Evolutionary conservation across 2,113 vertebrate species (phyloP).

Genomic region (Nothoprocta pentlandii): DNA sequence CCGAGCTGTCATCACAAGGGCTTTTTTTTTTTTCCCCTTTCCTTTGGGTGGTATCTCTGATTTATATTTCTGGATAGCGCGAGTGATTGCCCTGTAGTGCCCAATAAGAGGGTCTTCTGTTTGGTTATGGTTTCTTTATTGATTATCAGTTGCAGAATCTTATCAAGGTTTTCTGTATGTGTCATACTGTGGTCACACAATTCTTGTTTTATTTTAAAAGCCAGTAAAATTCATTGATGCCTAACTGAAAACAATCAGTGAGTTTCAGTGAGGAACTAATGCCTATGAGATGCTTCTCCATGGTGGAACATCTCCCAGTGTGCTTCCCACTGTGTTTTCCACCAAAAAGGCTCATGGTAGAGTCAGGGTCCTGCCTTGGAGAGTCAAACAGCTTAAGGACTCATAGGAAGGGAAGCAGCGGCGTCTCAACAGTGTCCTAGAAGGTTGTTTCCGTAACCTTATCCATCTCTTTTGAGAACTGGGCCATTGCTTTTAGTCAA

Average conservation of each 20-base stretch:
- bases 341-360: neutral
- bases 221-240: neutral
- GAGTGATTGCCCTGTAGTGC: neutral
- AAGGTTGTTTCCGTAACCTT: neutral
- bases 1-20: slow-evolving; percentile 57
- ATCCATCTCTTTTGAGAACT: neutral
- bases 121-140: neutral
- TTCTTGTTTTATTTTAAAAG: neutral
- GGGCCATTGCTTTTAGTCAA: neutral
- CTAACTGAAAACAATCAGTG: neutral
- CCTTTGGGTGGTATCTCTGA: slow-evolving; percentile 61
- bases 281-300: neutral
- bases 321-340: neutral
- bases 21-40: slow-evolving; percentile 27
- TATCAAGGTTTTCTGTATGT: neutral
- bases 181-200: neutral
- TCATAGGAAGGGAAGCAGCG: neutral
- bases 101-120: neutral
- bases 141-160: neutral
- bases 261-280: neutral
- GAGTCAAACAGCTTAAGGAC: neutral
- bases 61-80: slow-evolving; percentile 23
- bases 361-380: neutral
- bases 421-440: neutral
- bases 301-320: neutral